These are phyloP conservation scores for Terrapene triunguis DNA, from an alignment of 2,113 vertebrate genomes.

Conservation along the genomic window DNA sequence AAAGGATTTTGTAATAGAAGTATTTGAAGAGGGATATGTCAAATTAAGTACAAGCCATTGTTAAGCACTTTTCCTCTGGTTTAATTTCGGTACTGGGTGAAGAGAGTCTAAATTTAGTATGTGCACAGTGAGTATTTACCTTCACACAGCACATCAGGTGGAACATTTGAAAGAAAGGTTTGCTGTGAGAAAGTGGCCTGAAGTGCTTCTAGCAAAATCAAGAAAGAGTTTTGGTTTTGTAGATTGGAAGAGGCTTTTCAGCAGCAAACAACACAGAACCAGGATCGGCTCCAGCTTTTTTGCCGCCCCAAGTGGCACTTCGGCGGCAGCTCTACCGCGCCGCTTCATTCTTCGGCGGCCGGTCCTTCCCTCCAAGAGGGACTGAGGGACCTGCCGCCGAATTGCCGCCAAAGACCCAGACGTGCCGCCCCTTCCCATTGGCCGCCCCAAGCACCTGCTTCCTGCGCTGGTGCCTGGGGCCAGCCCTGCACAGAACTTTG, in stretches of 20 bases:
- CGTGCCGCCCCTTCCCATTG: too few species aligned
- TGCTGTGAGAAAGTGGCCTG: not conserved
- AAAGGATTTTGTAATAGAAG: slow-evolving; percentile 35
- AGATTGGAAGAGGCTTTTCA: not conserved
- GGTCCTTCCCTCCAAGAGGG: too few species aligned
- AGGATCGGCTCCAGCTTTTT: too few species aligned
- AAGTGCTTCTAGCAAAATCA: not conserved
- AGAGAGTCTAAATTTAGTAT: slow-evolving; percentile 65
- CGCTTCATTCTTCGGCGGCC: too few species aligned
- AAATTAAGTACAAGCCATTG: slow-evolving; percentile 54
- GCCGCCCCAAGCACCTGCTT: too few species aligned
- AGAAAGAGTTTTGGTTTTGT: not conserved
- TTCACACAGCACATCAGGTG: not conserved
- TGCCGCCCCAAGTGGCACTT: too few species aligned
- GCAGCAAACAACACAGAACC: not conserved
- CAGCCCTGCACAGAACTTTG: not conserved
- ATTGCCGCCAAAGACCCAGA: too few species aligned
- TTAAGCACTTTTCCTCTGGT: not conserved
- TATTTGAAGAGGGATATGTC: slow-evolving; percentile 41
- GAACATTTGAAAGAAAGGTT: slow-evolving; percentile 18
- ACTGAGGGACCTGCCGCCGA: too few species aligned
- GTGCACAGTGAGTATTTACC: not conserved
- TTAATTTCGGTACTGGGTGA: slow-evolving; percentile 25
- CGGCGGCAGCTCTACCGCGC: too few species aligned
- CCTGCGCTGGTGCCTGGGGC: too few species aligned